Percentiles rank a stretch among this genome's conserved stretches.
Evolutionary conservation across 1,140 invertebrate species (phyloP).

Genomic region (Ctenoplectra terminalis): DNA sequence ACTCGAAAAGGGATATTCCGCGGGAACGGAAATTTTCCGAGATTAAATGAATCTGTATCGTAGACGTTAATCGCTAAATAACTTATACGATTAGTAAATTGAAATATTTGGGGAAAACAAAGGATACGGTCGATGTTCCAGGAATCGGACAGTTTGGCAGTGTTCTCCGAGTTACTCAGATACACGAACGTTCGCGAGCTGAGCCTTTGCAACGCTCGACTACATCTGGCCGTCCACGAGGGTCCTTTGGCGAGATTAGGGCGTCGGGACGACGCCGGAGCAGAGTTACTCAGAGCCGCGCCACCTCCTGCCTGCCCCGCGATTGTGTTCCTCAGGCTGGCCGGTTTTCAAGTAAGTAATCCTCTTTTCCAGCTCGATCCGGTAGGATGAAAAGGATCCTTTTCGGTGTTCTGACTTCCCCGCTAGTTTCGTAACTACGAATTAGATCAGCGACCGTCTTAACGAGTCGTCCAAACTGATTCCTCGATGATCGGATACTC

Average conservation of each 20-base stretch:
- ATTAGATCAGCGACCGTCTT: neutral
- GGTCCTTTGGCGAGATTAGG: constrained; percentile 79
- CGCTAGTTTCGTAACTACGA: neutral
- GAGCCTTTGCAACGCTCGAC: constrained; percentile 80
- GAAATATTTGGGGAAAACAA: too few species aligned
- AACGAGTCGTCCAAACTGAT: constrained; percentile 1
- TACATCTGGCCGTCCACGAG: constrained; percentile 81
- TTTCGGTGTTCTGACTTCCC: neutral
- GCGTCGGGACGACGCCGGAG: constrained; percentile 78
- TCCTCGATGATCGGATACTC: neutral
- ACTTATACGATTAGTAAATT: too few species aligned
- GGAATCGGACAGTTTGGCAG: constrained; percentile 80
- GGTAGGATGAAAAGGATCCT: neutral
- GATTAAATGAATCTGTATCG: too few species aligned
- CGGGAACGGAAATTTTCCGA: neutral
- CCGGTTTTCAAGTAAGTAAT: constrained; percentile 81
- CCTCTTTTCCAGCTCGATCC: constrained; percentile 13
- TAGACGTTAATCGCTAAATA: too few species aligned
- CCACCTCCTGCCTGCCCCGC: constrained; percentile 75
- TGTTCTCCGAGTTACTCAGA: constrained; percentile 79
- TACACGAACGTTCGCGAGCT: constrained; percentile 81
- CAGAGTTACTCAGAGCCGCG: constrained; percentile 76
- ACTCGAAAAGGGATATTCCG: neutral
- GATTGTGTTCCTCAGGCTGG: constrained; percentile 82
- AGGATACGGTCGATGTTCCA: too few species aligned